Conservation (phyloP, 2,113 vertebrate species). For the Sylvilagus bachmani region DNA sequence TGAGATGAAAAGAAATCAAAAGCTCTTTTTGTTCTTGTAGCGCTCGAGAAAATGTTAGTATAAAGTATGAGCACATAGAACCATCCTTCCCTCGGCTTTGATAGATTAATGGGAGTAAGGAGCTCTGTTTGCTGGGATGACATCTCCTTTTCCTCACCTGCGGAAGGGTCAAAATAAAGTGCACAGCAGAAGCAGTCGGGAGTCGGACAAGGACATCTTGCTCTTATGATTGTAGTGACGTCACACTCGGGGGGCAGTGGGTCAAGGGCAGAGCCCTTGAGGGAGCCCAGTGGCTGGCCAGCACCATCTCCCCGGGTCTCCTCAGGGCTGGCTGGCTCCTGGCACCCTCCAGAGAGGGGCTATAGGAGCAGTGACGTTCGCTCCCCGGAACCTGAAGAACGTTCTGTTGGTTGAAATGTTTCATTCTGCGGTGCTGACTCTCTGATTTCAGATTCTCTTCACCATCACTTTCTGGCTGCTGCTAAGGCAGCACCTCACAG, state of each 20-base stretch:
- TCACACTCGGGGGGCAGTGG: background rate
- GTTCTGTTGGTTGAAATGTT: background rate
- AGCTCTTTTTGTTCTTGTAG: background rate
- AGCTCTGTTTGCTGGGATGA: background rate
- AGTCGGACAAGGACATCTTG: background rate
- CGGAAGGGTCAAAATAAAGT: slow-evolving; percentile 16
- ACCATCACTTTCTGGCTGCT: slow-evolving; percentile 98
- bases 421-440: slow-evolving; percentile 70
- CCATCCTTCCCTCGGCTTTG: background rate
- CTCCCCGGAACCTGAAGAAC: background rate
- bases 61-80: background rate
- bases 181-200: background rate
- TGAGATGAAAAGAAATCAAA: background rate
- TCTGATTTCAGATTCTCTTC: slow-evolving; percentile 93
- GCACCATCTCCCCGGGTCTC: background rate
- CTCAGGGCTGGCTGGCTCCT: background rate
- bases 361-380: background rate
- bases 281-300: background rate
- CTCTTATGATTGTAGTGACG: background rate
- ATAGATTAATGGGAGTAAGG: background rate
- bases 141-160: background rate
- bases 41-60: background rate
- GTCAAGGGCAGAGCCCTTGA: background rate
- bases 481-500: slow-evolving; percentile 96
- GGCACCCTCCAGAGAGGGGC: background rate